Conservation (phyloP, 2,113 vertebrate genomes). For the Globicephala melas region DNA sequence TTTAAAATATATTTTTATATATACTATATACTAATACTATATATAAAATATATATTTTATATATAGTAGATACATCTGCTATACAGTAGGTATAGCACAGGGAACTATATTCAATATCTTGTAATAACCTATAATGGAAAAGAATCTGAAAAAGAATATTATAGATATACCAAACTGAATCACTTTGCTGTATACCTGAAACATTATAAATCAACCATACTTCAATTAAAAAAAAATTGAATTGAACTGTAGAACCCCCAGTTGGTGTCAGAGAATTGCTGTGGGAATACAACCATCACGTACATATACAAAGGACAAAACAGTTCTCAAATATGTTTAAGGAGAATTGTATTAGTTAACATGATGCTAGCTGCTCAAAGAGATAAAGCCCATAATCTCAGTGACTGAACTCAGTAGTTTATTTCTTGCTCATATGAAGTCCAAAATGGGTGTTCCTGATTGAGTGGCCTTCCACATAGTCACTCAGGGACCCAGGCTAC, state of each 20-base stretch:
- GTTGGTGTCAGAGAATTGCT: conserved; percentile 9
- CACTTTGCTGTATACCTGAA: no score
- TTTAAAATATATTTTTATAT: no score
- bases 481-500: background rate
- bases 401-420: background rate
- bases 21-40: no score
- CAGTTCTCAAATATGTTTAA: background rate
- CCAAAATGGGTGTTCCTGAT: background rate
- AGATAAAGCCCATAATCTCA: background rate
- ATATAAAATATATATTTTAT: no score
- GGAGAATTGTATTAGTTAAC: background rate
- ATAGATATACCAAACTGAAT: no score
- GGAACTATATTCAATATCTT: no score
- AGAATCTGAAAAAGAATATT: no score
- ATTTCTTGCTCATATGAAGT: conserved; percentile 7
- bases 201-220: no score
- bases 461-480: background rate
- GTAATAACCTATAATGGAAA: no score
- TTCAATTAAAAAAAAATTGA: no score
- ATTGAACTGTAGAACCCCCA: background rate
- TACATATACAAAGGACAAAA: background rate
- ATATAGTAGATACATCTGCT: no score
- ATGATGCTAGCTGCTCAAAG: background rate
- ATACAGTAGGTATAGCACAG: no score
- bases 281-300: background rate